Base-by-base conservation (phyloP, 2,113 vertebrate genomes). In the Myanophis thanlyinensis region DNA sequence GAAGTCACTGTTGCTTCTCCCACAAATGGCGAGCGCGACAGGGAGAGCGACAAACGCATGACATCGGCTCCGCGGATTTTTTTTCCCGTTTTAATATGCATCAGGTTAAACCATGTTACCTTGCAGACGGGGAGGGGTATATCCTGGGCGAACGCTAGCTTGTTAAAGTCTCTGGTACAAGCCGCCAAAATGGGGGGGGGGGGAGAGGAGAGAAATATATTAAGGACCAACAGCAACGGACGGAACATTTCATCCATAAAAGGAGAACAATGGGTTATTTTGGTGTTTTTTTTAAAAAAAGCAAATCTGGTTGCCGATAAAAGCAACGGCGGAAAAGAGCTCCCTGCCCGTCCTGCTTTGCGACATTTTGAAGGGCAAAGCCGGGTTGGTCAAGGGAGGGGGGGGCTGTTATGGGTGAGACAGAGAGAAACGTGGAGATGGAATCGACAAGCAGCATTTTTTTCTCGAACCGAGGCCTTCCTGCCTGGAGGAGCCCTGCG, bases 401-500 rank as follows among this genome's bases (percentile, higher is more conserved):
- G 1, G 12, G 22, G 23, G 40, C 27, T 11, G 1, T 95, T 62
- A 88, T 92, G 56, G 46, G 67, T 80, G n/a, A 80, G 15, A 1
- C 6, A 3, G 35, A 80, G 73, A 80, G 94, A 90, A 96, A 95
- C 92, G 90, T 94, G 95, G 96, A 96, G 94, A n/a, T 92, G 92
- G 93, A 53, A 95, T 96, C 95, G 96, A 93, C 91, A 96, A 95
- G 97, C 95, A 97, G 96, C 96, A 96, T 98, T 23, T 59, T 59
- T 59, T 8, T 49, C 96, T 94, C 97, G 97, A 96, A 96, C 94
- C 95, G 96, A 97, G 96, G 97, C 96, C 96, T 97, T 96, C 97
- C 89, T 97, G 97, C 96, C 96, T 98, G 96, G 97, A 96, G 92
- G 95, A 96, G 97, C 96, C 95, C 98, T 95, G 96, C 96, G 96